A percentile compares a stretch with the other conserved stretches of the same genome.
These are phyloP conservation scores for Diarsia rubi DNA, from an alignment of 2,888 invertebrate genomes.

Conservation along the genomic window DNA sequence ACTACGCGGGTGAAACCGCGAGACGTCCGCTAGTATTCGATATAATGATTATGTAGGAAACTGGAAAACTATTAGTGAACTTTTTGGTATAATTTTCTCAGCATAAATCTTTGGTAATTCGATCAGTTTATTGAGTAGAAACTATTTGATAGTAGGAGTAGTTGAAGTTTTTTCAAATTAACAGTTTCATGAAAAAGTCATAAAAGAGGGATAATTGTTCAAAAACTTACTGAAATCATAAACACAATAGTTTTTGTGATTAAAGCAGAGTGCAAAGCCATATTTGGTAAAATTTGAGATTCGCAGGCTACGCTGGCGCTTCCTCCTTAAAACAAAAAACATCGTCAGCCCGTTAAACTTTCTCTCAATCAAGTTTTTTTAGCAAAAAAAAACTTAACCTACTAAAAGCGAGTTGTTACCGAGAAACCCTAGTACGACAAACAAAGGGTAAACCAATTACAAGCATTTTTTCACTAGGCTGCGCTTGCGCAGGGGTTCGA, in stretches of 20 bases:
- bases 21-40: too few species aligned
- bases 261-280: too few species aligned
- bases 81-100: too few species aligned
- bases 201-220: too few species aligned
- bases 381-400: neutral
- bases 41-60: too few species aligned
- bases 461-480: slow-evolving; percentile 63
- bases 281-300: too few species aligned
- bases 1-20: too few species aligned
- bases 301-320: too few species aligned
- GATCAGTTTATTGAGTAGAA: neutral
- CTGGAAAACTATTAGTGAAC: neutral
- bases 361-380: neutral
- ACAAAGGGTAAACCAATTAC: slow-evolving; percentile 75
- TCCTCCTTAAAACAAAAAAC: neutral
- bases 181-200: too few species aligned
- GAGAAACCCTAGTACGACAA: slow-evolving; percentile 36
- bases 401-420: slow-evolving; percentile 18
- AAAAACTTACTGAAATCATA: too few species aligned
- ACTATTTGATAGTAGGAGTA: neutral
- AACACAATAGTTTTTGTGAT: too few species aligned
- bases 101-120: too few species aligned
- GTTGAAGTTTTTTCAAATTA: neutral
- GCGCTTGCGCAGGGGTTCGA: slow-evolving; percentile 80
- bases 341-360: neutral